Conservation (phyloP, 1,140 invertebrate genomes). For the Heliconius hermathena region DNA sequence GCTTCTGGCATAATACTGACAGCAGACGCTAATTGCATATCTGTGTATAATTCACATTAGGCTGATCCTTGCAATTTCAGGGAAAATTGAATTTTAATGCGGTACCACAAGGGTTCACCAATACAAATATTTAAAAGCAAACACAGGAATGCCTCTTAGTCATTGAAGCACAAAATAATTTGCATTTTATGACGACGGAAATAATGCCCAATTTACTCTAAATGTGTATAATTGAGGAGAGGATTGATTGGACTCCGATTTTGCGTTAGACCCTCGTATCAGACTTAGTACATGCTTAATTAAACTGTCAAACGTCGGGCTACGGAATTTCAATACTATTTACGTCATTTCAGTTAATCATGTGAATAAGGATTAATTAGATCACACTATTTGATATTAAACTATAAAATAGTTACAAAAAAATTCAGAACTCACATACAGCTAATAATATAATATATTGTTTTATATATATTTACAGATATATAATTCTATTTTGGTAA, state of each 20-base stretch:
- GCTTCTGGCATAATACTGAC: not conserved
- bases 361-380: slow-evolving; percentile 9
- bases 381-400: not conserved
- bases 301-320: slow-evolving; percentile 64
- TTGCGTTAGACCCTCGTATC: slow-evolving; percentile 58
- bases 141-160: slow-evolving; percentile 31
- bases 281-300: slow-evolving; percentile 64
- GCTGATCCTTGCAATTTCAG: not conserved
- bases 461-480: no score
- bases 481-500: no score
- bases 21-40: slow-evolving; percentile 15
- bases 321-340: slow-evolving; percentile 47
- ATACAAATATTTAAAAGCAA: slow-evolving; percentile 27
- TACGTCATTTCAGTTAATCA: slow-evolving; percentile 39
- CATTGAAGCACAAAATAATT: slow-evolving; percentile 24
- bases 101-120: slow-evolving; percentile 12
- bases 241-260: slow-evolving; percentile 61
- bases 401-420: no score
- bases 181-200: slow-evolving; percentile 27
- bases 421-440: no score
- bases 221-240: slow-evolving; percentile 38
- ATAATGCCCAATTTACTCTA: slow-evolving; percentile 39
- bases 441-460: no score
- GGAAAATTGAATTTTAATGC: slow-evolving; percentile 28
- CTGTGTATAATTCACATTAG: slow-evolving; percentile 22